These are phyloP conservation scores for Spodoptera frugiperda DNA, from an alignment of 1,140 invertebrate genomes.

Conservation along the genomic window DNA sequence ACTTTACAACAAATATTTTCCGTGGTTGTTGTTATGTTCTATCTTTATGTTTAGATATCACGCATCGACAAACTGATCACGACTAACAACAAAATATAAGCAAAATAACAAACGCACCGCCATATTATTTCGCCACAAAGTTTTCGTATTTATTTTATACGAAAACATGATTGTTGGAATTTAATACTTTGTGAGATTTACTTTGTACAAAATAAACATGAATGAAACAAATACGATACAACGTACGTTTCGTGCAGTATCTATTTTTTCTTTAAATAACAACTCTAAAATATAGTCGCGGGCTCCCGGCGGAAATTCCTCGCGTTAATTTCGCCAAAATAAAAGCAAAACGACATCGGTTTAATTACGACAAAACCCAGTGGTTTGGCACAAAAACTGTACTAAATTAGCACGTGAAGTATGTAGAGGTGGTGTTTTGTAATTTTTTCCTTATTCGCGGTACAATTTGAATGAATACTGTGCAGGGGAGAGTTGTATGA, in stretches of 20 bases:
- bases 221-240: neutral
- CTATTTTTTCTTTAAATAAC: conserved; percentile 6
- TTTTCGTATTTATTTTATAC: no score
- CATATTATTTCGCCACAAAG: no score
- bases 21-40: no score
- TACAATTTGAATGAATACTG: neutral
- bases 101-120: no score
- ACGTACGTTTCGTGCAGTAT: neutral
- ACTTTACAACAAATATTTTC: no score
- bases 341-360: conserved; percentile 27
- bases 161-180: no score
- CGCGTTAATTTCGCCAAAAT: conserved; percentile 35
- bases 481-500: neutral
- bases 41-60: no score
- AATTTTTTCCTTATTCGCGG: neutral
- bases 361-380: conserved; percentile 32
- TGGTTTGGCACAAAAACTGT: conserved; percentile 27
- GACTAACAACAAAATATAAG: no score
- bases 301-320: conserved; percentile 8
- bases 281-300: conserved; percentile 6
- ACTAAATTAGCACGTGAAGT: conserved; percentile 20
- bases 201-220: neutral
- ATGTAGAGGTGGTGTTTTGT: neutral
- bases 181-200: no score
- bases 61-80: no score